These are phyloP conservation scores for Glareola pratincola DNA, from an alignment of 2,113 vertebrate species.

Conservation along the genomic window DNA sequence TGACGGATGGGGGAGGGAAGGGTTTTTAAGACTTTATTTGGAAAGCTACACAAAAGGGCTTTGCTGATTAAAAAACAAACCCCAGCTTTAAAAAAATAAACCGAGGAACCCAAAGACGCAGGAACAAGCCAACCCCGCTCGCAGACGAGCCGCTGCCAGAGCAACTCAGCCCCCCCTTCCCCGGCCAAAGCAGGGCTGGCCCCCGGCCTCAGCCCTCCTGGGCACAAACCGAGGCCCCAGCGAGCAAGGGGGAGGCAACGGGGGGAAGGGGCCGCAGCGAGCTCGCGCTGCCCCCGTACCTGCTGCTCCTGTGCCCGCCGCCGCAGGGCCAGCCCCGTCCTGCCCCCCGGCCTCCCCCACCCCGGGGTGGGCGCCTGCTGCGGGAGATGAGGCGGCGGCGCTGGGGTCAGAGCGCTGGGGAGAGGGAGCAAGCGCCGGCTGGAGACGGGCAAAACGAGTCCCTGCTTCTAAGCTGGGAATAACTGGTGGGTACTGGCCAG, in stretches of 20 bases:
- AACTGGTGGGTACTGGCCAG: neutral
- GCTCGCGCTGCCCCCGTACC: neutral
- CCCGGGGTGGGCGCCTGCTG: neutral
- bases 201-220: accelerated
- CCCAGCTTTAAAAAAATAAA: slow-evolving; percentile 49
- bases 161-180: neutral
- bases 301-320: neutral
- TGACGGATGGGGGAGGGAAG: neutral
- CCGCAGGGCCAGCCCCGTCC: neutral
- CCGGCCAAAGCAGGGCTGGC: accelerated
- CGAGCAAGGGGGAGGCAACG: neutral
- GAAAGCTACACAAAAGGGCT: slow-evolving; percentile 63
- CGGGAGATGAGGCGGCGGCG: neutral
- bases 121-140: neutral
- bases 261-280: neutral
- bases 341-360: neutral
- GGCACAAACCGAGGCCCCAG: neutral
- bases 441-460: neutral
- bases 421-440: neutral
- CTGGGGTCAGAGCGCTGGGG: neutral
- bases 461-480: neutral
- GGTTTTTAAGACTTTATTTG: slow-evolving; percentile 63
- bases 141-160: neutral
- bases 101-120: neutral
- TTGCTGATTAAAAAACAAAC: slow-evolving; percentile 47